Evolutionary conservation across 2,113 vertebrate species (phyloP).

Genomic region (Genyomyrus donnyi): DNA sequence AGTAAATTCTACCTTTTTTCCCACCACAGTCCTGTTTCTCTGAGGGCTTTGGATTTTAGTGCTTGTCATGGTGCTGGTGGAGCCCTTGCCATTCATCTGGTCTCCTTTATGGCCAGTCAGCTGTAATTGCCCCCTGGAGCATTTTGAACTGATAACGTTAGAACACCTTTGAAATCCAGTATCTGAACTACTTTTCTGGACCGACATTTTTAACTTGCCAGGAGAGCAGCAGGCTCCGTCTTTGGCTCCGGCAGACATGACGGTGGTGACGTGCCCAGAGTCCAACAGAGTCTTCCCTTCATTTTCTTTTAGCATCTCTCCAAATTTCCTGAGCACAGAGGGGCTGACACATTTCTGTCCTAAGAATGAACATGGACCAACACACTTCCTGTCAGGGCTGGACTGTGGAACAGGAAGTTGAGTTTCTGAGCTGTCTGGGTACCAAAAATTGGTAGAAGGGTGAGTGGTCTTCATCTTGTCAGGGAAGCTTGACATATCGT

Average conservation of each 20-base stretch:
- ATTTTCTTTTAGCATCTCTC: slow-evolving; percentile 55
- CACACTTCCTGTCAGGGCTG: slow-evolving; percentile 50
- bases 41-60: slow-evolving; percentile 21
- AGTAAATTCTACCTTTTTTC: slow-evolving; percentile 50
- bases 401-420: slow-evolving; percentile 42
- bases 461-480: slow-evolving; percentile 54
- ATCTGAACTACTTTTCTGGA: slow-evolving; percentile 65
- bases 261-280: slow-evolving; percentile 49
- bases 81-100: neutral
- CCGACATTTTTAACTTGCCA: slow-evolving; percentile 50
- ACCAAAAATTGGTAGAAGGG: slow-evolving; percentile 66
- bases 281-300: slow-evolving; percentile 61
- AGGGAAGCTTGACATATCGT: slow-evolving; percentile 33
- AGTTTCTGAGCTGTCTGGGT: slow-evolving; percentile 41
- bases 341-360: slow-evolving; percentile 53
- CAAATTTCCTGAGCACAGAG: slow-evolving; percentile 57
- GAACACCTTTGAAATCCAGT: slow-evolving; percentile 47
- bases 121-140: slow-evolving; percentile 32
- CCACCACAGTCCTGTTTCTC: slow-evolving; percentile 39
- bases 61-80: neutral
- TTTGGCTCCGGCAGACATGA: slow-evolving; percentile 41
- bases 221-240: slow-evolving; percentile 55
- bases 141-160: slow-evolving; percentile 40
- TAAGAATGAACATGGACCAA: slow-evolving; percentile 31
- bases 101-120: slow-evolving; percentile 22